Evolutionary conservation across 2,888 invertebrate genomes (phyloP).

Genomic region (Spisula subtruncata): DNA sequence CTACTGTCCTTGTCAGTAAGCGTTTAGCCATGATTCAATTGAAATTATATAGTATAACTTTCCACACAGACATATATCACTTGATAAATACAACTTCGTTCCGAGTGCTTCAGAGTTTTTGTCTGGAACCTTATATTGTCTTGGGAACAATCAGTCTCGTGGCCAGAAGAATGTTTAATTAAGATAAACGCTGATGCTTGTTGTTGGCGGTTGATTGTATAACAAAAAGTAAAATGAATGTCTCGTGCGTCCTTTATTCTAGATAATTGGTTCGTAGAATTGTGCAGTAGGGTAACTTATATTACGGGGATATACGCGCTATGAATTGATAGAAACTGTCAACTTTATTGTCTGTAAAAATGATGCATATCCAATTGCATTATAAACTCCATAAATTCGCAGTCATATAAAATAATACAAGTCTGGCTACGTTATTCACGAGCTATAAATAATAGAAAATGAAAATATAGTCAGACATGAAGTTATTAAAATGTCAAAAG

Average conservation of each 20-base stretch:
- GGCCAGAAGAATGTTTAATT: neutral
- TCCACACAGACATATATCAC: no score
- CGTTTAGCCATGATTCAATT: no score
- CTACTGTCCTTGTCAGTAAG: no score
- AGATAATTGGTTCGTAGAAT: no score
- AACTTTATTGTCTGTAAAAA: neutral
- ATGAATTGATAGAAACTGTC: neutral
- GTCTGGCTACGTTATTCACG: neutral
- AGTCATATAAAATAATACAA: neutral
- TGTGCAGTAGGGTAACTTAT: no score
- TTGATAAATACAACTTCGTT: no score
- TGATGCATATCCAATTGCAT: neutral
- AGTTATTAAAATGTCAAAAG: no score
- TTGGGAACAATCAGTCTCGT: neutral
- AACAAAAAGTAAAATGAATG: neutral
- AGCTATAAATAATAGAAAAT: neutral
- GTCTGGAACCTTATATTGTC: no score
- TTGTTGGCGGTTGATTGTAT: neutral
- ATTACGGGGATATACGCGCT: no score
- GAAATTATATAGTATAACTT: no score
- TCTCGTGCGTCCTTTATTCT: neutral
- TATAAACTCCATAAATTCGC: neutral
- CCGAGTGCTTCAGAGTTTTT: no score
- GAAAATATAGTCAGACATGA: no score
- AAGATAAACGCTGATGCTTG: neutral